Evolutionary conservation across 2,797 vertebrate species (phyloP).

Genomic region (Coregonus sp.): DNA sequence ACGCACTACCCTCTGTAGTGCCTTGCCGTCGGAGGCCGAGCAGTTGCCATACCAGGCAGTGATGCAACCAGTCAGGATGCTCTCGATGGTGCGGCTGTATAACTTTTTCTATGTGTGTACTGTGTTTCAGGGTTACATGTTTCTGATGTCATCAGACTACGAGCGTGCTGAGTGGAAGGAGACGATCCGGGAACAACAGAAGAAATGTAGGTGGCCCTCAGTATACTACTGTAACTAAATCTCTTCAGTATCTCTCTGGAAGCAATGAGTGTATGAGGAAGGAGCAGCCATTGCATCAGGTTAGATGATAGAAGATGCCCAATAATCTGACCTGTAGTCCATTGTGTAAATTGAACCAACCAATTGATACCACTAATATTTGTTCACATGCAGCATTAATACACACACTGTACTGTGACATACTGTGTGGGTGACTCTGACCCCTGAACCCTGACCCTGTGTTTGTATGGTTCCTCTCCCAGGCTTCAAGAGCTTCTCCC

Average conservation of each 20-base stretch:
- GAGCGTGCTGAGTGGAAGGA: conserved; percentile 97
- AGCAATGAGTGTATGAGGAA: no score
- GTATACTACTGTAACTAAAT: not conserved
- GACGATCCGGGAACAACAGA: conserved; percentile 93
- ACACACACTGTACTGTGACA: not conserved
- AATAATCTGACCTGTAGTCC: no score
- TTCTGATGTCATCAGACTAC: conserved; percentile 95
- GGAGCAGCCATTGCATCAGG: no score
- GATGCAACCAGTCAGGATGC: no score
- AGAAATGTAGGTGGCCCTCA: conserved; percentile 87
- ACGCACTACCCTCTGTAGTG: no score
- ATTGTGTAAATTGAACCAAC: no score
- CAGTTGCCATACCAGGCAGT: no score
- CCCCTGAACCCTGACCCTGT: not conserved
- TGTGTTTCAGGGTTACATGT: conserved; percentile 84
- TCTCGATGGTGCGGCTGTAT: no score
- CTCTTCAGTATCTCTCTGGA: not conserved
- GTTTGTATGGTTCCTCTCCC: conserved; percentile 20
- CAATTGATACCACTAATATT: no score
- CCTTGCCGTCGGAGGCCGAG: no score
- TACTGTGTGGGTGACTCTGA: not conserved
- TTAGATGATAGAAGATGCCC: no score
- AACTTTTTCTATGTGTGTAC: not conserved
- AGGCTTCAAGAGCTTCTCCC: conserved; percentile 93
- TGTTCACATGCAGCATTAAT: no score